These are phyloP conservation scores for Anthrax anthrax DNA, from an alignment of 2,888 invertebrate genomes.

Conservation along the genomic window DNA sequence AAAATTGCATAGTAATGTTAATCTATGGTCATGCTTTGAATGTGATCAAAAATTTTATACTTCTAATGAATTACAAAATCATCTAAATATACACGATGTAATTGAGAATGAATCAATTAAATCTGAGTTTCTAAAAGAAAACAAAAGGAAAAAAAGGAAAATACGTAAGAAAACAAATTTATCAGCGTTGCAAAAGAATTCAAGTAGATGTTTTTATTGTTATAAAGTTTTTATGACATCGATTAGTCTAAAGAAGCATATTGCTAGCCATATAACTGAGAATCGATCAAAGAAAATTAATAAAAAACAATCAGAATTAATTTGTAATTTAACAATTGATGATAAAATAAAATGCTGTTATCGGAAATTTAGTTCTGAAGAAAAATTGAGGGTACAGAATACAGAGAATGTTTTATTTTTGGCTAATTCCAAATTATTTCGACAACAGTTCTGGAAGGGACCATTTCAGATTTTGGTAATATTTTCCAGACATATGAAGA, in stretches of 20 bases:
- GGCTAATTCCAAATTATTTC: not conserved
- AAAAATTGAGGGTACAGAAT: constrained; percentile 41
- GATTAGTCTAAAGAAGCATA: constrained; percentile 14
- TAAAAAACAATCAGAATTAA: not conserved
- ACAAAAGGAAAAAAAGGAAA: constrained; percentile 7
- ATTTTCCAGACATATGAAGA: no score
- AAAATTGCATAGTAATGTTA: constrained; percentile 21
- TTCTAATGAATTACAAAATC: constrained; percentile 43
- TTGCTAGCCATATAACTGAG: constrained; percentile 11
- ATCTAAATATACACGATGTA: constrained; percentile 40
- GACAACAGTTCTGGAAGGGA: no score
- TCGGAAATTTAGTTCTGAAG: constrained; percentile 47
- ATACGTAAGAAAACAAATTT: not conserved
- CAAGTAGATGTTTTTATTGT: constrained; percentile 15
- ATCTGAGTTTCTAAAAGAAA: constrained; percentile 6
- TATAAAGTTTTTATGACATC: constrained; percentile 17
- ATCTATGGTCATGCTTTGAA: constrained; percentile 48
- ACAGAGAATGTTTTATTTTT: no score
- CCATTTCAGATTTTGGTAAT: no score
- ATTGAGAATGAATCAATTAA: constrained; percentile 10
- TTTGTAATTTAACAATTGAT: not conserved
- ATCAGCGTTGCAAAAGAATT: constrained; percentile 11
- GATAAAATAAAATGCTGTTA: constrained; percentile 35
- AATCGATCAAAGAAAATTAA: constrained; percentile 1
- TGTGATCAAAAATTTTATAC: constrained; percentile 42